A percentile compares a stretch with the other conserved stretches of the same genome.
Evolutionary conservation across 2,113 vertebrate species (phyloP).

Genomic region (Caranx ignobilis): DNA sequence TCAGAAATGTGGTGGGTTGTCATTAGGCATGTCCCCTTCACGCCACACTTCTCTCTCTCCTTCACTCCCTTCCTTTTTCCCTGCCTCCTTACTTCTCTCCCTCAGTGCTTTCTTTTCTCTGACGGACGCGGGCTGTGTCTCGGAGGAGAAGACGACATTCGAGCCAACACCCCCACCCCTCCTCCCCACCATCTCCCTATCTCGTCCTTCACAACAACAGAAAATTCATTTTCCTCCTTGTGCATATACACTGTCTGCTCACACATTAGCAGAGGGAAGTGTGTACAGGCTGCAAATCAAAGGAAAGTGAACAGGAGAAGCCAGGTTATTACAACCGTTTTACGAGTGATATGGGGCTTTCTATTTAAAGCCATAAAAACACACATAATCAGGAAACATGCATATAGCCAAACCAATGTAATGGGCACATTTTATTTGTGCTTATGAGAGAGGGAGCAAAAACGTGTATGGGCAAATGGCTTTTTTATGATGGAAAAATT

Average conservation of each 20-base stretch:
- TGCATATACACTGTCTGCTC: constrained; percentile 44
- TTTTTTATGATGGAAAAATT: constrained; percentile 88
- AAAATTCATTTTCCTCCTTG: constrained; percentile 44
- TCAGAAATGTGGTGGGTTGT: constrained; percentile 82
- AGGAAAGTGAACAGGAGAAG: constrained; percentile 63
- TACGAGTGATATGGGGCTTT: constrained; percentile 66
- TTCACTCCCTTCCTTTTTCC: constrained; percentile 30
- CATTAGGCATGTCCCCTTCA: constrained; percentile 77
- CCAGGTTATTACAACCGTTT: constrained; percentile 71
- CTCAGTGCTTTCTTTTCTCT: constrained; percentile 55
- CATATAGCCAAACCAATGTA: constrained; percentile 67
- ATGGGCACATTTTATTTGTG: constrained; percentile 76
- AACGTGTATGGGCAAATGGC: constrained; percentile 77
- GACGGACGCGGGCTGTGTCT: constrained; percentile 49
- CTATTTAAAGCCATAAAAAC: constrained; percentile 70
- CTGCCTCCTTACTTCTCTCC: constrained; percentile 45
- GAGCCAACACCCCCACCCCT: neutral
- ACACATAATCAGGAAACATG: constrained; percentile 65
- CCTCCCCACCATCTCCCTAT: constrained; percentile 8
- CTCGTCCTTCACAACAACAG: constrained; percentile 63
- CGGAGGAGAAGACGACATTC: constrained; percentile 45
- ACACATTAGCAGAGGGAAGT: constrained; percentile 45
- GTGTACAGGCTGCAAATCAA: constrained; percentile 63
- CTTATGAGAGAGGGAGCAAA: constrained; percentile 71
- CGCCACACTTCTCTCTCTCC: constrained; percentile 65